Conservation (phyloP, 2,797 vertebrate genomes). For the Odontamblyopus rebecca region DNA sequence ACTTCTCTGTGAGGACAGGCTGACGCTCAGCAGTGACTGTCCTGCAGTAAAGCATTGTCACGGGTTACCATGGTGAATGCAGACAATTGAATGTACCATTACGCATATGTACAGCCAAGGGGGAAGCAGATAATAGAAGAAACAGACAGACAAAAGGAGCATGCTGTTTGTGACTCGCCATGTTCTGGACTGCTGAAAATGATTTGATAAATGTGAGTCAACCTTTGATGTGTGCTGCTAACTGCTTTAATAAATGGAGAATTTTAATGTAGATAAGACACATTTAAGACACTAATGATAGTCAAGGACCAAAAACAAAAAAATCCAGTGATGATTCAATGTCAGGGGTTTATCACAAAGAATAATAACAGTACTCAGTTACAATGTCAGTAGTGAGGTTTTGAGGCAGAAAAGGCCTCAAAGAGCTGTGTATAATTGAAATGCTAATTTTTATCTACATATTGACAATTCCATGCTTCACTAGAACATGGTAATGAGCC, state of each 20-base stretch:
- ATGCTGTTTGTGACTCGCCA: neutral
- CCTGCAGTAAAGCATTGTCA: slow-evolving; percentile 27
- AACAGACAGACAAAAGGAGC: neutral
- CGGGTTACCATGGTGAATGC: slow-evolving; percentile 29
- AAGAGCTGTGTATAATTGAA: neutral
- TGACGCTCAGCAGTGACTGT: slow-evolving; percentile 40
- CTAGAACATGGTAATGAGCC: neutral
- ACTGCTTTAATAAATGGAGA: neutral
- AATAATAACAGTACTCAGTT: neutral
- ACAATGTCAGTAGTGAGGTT: neutral
- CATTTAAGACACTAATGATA: neutral
- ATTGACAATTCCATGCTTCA: neutral
- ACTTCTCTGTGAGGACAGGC: slow-evolving; percentile 40
- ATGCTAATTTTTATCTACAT: neutral
- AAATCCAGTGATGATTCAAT: neutral
- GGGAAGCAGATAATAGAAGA: slow-evolving; percentile 3
- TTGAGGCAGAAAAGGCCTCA: neutral
- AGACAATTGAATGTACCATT: slow-evolving; percentile 5
- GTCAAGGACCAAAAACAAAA: neutral
- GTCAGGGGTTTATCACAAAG: neutral
- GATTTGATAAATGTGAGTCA: neutral
- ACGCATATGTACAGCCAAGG: neutral
- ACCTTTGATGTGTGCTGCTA: neutral
- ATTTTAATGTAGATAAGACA: neutral
- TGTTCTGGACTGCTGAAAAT: neutral